Conservation (phyloP, 2,113 vertebrate genomes). For the Perca schrenkii region DNA sequence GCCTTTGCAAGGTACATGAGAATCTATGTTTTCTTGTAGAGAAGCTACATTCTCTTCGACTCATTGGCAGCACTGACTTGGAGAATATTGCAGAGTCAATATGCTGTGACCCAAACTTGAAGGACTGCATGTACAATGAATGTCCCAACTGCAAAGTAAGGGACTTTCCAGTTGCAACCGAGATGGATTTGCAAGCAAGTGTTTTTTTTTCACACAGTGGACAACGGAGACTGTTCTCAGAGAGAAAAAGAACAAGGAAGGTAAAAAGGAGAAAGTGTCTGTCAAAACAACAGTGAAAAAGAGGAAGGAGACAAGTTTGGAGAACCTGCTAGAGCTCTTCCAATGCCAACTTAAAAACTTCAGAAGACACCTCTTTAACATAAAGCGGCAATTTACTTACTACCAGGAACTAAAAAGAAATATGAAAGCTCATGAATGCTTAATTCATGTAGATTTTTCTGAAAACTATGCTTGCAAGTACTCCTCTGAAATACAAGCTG, state of each 20-base stretch:
- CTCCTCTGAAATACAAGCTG: background rate
- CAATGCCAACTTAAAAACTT: background rate
- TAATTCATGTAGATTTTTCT: background rate
- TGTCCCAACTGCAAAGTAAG: background rate
- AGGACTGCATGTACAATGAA: constrained; percentile 14
- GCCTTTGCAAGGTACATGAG: too few relatives aligned
- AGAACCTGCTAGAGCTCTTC: too few relatives aligned
- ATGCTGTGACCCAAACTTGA: background rate
- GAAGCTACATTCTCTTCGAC: too few relatives aligned
- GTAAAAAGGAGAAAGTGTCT: too few relatives aligned
- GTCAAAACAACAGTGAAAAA: too few relatives aligned
- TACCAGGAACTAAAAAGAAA: background rate
- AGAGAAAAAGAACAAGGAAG: background rate
- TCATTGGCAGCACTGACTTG: too few relatives aligned
- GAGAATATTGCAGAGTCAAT: too few relatives aligned
- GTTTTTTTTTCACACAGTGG: background rate
- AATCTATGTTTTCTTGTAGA: too few relatives aligned
- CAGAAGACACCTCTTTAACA: constrained; percentile 2
- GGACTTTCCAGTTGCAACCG: background rate
- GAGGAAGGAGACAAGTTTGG: too few relatives aligned
- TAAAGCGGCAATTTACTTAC: background rate
- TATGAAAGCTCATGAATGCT: background rate
- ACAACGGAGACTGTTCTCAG: background rate
- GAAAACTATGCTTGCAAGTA: background rate
- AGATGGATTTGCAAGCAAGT: background rate